These are phyloP conservation scores for Julus scandinavius DNA, from an alignment of 2,888 invertebrate species.

Conservation along the genomic window DNA sequence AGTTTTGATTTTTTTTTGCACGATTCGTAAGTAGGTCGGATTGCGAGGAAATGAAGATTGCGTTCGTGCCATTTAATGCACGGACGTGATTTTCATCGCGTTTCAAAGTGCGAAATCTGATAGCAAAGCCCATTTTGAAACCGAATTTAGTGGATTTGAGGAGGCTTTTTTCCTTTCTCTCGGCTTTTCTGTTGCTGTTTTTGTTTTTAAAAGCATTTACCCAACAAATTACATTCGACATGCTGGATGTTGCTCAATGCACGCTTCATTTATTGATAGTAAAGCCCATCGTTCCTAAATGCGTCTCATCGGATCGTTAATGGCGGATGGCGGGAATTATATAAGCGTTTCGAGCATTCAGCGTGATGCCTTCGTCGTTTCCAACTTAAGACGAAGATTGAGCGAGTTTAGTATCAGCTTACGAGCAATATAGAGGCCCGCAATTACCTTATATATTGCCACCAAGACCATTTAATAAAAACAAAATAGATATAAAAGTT, in stretches of 20 bases:
- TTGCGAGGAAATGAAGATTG: conserved; percentile 31
- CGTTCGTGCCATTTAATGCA: conserved; percentile 3
- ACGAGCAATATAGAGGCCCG: conserved; percentile 10
- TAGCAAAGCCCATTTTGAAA: conserved; percentile 35
- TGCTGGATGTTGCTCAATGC: conserved; percentile 1
- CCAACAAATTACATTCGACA: conserved; percentile 43
- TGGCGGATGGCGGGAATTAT: not conserved
- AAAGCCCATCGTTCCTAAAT: conserved; percentile 28
- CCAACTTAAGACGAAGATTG: conserved; percentile 39
- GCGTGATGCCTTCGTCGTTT: not conserved
- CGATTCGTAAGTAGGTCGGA: not conserved
- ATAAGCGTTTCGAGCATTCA: not conserved
- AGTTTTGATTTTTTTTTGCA: not conserved
- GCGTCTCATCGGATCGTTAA: conserved; percentile 43
- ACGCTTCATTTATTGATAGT: conserved; percentile 25
- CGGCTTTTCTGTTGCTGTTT: conserved; percentile 36
- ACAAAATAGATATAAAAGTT: conserved; percentile 43
- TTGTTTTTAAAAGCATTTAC: conserved; percentile 44
- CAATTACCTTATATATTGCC: conserved; percentile 46
- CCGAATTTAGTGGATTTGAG: conserved; percentile 25
- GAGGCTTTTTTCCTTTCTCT: not conserved
- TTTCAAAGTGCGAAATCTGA: conserved; percentile 41
- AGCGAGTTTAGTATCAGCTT: conserved; percentile 44
- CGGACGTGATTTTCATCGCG: conserved; percentile 36
- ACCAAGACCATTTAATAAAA: conserved; percentile 25